phyloP scores from a whole-genome alignment of 2,113 vertebrate species.

The Rattus rattus region DNA sequence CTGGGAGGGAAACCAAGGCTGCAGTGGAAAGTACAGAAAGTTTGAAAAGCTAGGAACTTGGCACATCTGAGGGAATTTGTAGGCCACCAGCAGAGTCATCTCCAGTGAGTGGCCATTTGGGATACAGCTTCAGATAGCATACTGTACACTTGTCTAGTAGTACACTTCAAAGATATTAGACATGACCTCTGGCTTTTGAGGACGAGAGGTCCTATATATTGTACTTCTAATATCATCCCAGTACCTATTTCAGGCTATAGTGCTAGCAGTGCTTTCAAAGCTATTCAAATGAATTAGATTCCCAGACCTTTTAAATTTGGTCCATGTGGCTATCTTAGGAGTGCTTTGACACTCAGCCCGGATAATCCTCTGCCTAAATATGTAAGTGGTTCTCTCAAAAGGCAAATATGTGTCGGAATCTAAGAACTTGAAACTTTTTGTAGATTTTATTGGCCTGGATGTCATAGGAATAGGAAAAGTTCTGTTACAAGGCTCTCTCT shows the following conservation, averaged over 20 bases:
- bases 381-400: not conserved
- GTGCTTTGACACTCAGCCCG: rapidly evolving
- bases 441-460: not conserved
- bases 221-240: not conserved
- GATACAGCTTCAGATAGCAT: not conserved
- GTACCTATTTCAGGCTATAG: rapidly evolving
- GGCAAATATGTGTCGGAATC: not conserved
- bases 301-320: not conserved
- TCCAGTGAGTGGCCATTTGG: not conserved
- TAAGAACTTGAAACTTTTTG: not conserved
- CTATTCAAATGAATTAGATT: not conserved
- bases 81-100: not conserved
- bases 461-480: not conserved
- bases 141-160: not conserved
- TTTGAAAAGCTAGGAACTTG: not conserved
- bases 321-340: not conserved
- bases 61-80: not conserved
- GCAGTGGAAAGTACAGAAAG: not conserved
- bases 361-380: not conserved
- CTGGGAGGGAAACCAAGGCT: not conserved
- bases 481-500: not conserved
- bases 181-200: not conserved
- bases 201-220: not conserved
- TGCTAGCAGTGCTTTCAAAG: not conserved
- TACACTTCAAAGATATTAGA: not conserved